These are phyloP conservation scores for Dynastes maya DNA, from an alignment of 2,888 invertebrate species.

Conservation along the genomic window DNA sequence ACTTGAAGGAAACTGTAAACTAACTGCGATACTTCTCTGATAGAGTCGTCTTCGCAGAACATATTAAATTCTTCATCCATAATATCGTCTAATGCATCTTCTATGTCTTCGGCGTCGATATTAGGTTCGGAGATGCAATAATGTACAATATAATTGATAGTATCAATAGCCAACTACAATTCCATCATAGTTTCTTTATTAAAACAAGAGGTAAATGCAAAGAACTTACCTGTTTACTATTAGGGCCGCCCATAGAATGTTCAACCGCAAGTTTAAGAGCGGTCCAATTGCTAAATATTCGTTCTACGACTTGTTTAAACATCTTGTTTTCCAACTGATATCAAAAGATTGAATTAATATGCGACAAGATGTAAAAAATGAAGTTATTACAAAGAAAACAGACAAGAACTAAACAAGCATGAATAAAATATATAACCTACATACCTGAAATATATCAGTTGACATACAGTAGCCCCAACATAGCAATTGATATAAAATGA, in stretches of 20 bases:
- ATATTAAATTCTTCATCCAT: slow-evolving; percentile 84
- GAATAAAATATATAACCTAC: background rate
- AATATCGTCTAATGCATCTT: slow-evolving; percentile 79
- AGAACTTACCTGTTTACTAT: slow-evolving; percentile 76
- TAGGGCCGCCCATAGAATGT: slow-evolving; percentile 82
- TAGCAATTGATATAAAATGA: background rate
- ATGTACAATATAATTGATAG: slow-evolving; percentile 77
- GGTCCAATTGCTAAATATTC: slow-evolving; percentile 82
- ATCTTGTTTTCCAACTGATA: slow-evolving; percentile 64
- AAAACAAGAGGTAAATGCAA: slow-evolving; percentile 37
- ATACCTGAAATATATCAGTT: background rate
- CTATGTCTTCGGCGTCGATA: slow-evolving; percentile 75
- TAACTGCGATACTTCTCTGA: slow-evolving; percentile 76
- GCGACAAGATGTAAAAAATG: background rate
- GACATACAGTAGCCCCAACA: too few species aligned
- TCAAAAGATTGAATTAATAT: background rate
- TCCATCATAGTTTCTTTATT: background rate
- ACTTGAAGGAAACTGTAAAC: slow-evolving; percentile 75
- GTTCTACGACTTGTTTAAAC: slow-evolving; percentile 77
- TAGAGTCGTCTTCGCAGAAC: slow-evolving; percentile 81
- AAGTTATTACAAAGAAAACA: background rate
- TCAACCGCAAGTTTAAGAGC: slow-evolving; percentile 81
- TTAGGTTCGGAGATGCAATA: slow-evolving; percentile 75
- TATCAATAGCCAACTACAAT: slow-evolving; percentile 76
- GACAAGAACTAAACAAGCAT: background rate